phyloP scores from a whole-genome alignment of 2,888 invertebrate species.

The Nephrotoma guestfalica region DNA sequence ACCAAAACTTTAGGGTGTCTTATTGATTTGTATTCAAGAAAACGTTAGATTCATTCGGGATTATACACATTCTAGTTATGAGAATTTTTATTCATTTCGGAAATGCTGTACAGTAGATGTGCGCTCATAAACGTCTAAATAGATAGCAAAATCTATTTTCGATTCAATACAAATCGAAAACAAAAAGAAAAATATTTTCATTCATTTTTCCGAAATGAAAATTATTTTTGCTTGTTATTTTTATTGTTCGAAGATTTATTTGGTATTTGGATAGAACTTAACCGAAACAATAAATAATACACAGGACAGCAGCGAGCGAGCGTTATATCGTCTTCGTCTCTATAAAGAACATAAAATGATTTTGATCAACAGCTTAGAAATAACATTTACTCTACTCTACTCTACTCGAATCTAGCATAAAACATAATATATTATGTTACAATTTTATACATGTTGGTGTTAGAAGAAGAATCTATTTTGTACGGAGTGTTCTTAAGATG shows the following conservation, averaged over 20 bases:
- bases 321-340: too few relatives aligned
- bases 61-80: not conserved
- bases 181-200: not conserved
- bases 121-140: not conserved
- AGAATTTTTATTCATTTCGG: not conserved
- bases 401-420: not conserved
- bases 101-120: not conserved
- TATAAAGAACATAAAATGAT: not conserved
- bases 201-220: not conserved
- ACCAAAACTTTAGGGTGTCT: not conserved
- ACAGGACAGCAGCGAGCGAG: not conserved
- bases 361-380: not conserved
- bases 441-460: not conserved
- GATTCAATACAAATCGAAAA: not conserved
- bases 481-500: not conserved
- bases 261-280: not conserved
- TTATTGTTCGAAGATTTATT: not conserved
- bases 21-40: not conserved
- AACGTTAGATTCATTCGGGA: not conserved
- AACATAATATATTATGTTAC: not conserved
- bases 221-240: not conserved
- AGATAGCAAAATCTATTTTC: not conserved
- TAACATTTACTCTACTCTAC: not conserved
- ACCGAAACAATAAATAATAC: not conserved
- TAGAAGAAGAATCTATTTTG: not conserved